Percentiles rank a stretch among this genome's conserved stretches.
Conservation (phyloP, 2,888 invertebrate genomes). For the Leptopilina syphax region DNA sequence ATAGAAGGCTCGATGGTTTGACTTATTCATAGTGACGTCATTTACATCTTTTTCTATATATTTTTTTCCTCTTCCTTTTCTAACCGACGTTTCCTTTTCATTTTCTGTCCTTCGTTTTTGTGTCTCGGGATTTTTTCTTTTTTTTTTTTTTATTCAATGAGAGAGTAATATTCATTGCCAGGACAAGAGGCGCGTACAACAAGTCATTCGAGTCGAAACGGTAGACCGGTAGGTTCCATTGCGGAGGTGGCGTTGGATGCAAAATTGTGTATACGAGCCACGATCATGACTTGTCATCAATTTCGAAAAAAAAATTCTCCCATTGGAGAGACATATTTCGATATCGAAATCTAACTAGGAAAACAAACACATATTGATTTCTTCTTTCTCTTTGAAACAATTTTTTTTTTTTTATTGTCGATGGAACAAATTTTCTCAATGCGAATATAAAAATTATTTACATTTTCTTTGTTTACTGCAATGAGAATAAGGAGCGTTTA, state of each 20-base stretch:
- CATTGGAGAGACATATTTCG: not conserved
- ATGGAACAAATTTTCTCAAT: too few species aligned
- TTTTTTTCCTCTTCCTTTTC: constrained; percentile 28
- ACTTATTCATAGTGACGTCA: constrained; percentile 65
- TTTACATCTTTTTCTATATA: constrained; percentile 50
- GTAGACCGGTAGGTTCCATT: constrained; percentile 57
- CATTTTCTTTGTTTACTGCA: too few species aligned
- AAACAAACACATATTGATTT: constrained; percentile 17
- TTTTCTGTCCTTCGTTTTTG: constrained; percentile 45
- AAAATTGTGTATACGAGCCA: constrained; percentile 6
- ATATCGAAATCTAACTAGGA: too few species aligned
- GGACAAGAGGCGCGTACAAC: constrained; percentile 53
- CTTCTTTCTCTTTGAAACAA: constrained; percentile 39
- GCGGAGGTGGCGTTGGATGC: constrained; percentile 58
- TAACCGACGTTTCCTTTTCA: constrained; percentile 44
- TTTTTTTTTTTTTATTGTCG: constrained; percentile 5
- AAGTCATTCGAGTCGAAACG: constrained; percentile 59
- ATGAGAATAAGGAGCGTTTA: too few species aligned
- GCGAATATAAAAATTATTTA: too few species aligned
- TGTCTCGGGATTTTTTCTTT: constrained; percentile 35
- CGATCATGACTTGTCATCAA: constrained; percentile 40
- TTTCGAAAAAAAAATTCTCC: constrained; percentile 2
- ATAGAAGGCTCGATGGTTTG: constrained; percentile 64
- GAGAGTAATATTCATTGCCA: constrained; percentile 45
- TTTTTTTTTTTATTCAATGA: constrained; percentile 39